Base-by-base conservation (phyloP, 1,140 invertebrate species). In the Chlorops oryzae region DNA sequence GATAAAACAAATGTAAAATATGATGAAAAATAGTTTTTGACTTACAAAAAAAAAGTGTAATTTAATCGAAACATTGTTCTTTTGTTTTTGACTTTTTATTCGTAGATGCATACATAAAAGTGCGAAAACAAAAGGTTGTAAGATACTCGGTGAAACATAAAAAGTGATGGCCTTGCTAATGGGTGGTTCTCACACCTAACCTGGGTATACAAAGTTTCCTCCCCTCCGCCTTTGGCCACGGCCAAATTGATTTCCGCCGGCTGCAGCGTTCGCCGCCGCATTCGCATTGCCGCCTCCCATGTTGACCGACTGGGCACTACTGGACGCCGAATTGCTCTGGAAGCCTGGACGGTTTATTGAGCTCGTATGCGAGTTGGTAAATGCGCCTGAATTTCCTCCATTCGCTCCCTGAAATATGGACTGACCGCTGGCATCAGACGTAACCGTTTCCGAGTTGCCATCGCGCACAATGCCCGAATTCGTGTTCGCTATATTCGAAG, bases 321-420 rank as follows among this genome's bases (percentile, higher is more conserved):
- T 64, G 5, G 58, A 57, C 1, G 67, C 64, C 3, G 63, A 65
- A 38, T 66, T 71, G 24, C 27, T 58, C 0, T 61, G 51, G 6
- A 40, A 62, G 5, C 68, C 65, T 20, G 68, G 55, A 3, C 62
- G 59, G 7, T 38, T 27, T 27, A 63, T 50, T 10, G 62, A 62
- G 22, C 41, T 61, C n/a, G 59, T 56, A 39, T 63, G 59, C 13
- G 68, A 52, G 3, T 55, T 57, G 2, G 67, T 69, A 17, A 55
- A 48, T 18, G 65, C 60, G 0, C 51, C 53, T 3, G 68, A 50
- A 17, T 61, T 60, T 37, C 63, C 59, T 10, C 65, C 62, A 20
- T 59, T 54, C 18, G 55, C 54, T 23, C 68, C 68, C 54, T 65
- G 69, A 51, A 59, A 66, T 25, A 66, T 59, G 20, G 68, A 66